Evolutionary conservation across 2,113 vertebrate genomes (phyloP).

Genomic region (Muntiacus reevesi): DNA sequence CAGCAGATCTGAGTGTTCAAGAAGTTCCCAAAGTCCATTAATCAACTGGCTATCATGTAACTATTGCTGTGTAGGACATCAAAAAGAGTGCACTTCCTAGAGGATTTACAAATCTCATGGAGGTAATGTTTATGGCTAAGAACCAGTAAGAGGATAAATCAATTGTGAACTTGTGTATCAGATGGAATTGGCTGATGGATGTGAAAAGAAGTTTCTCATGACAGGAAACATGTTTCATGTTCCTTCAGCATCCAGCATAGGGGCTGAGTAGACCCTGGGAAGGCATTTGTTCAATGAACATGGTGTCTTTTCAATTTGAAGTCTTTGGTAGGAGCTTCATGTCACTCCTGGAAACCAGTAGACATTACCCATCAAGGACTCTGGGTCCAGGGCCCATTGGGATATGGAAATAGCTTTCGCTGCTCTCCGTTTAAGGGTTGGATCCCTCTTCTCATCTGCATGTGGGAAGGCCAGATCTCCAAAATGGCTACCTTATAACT

Average conservation of each 20-base stretch:
- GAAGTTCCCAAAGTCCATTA: neutral
- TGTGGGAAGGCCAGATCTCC: neutral
- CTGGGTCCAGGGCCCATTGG: neutral
- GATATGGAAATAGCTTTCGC: neutral
- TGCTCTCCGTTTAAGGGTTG: neutral
- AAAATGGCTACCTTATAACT: neutral
- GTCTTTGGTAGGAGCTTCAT: neutral
- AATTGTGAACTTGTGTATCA: neutral
- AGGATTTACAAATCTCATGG: neutral
- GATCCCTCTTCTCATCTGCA: neutral
- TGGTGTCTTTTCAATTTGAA: neutral
- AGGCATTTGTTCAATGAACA: neutral
- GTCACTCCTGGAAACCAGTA: neutral
- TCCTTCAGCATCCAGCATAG: neutral
- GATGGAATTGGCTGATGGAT: neutral
- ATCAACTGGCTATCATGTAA: neutral
- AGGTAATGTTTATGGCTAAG: neutral
- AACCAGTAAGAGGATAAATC: neutral
- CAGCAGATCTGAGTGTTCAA: neutral
- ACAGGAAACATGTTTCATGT: neutral
- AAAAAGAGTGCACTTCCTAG: neutral
- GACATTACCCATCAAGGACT: neutral
- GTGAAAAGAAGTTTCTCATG: neutral
- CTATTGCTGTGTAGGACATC: neutral
- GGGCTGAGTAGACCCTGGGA: neutral